Conservation (phyloP, 2,797 vertebrate species). For the Botia kubotai region DNA sequence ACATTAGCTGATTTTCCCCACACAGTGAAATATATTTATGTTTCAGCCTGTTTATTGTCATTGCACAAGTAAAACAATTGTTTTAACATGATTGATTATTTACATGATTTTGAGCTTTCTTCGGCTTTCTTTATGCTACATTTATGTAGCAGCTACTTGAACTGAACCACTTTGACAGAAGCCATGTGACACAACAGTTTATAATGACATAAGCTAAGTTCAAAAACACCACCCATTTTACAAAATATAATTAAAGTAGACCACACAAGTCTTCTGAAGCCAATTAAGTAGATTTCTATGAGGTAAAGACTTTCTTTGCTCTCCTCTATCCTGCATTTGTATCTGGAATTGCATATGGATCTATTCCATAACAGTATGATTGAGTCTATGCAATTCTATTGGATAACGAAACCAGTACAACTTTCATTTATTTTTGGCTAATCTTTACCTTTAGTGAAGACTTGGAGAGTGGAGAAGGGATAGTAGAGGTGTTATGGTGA, state of each 20-base stretch:
- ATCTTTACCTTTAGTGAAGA: neutral
- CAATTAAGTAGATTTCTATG: too few species aligned
- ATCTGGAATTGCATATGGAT: neutral
- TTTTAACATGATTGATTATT: neutral
- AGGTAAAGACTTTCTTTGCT: neutral
- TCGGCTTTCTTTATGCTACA: neutral
- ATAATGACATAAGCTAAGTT: neutral
- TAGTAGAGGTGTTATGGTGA: neutral
- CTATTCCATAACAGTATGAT: neutral
- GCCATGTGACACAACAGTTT: neutral
- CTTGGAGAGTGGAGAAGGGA: neutral
- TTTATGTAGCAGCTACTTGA: constrained; percentile 4
- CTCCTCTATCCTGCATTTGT: neutral
- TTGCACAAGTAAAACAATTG: constrained; percentile 1
- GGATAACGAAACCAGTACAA: neutral
- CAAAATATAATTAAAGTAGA: too few species aligned
- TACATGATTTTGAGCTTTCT: neutral
- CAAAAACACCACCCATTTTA: too few species aligned
- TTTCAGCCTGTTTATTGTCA: constrained; percentile 8
- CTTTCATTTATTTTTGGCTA: neutral
- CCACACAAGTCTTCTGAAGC: neutral
- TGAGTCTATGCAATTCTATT: neutral
- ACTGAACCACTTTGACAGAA: neutral
- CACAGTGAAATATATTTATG: neutral
- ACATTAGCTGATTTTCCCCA: constrained; percentile 15